Percentiles rank a stretch among this genome's conserved stretches.
Evolutionary conservation across 2,888 invertebrate species (phyloP).

Genomic region (Coenonympha glycerion): DNA sequence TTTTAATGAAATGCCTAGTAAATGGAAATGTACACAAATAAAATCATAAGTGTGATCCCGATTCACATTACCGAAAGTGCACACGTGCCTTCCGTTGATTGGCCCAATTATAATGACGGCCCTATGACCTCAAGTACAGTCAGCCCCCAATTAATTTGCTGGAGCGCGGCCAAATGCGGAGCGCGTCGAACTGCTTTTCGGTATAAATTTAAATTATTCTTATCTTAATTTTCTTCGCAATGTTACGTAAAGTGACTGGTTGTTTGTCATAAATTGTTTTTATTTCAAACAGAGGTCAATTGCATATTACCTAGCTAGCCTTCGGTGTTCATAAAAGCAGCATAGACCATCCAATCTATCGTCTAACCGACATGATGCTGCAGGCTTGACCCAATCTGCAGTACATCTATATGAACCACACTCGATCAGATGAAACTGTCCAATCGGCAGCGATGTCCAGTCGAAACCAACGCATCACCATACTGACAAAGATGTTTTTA

Average conservation of each 20-base stretch:
- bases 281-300: no score
- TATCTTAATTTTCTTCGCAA: conserved; percentile 1
- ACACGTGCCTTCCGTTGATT: conserved; percentile 11
- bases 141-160: conserved; percentile 21
- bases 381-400: no score
- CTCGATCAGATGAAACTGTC: no score
- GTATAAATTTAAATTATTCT: conserved; percentile 9
- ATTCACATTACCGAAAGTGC: conserved; percentile 1
- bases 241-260: neutral
- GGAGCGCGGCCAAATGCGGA: conserved; percentile 18
- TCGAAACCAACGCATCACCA: no score
- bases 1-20: no score
- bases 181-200: conserved; percentile 6
- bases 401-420: no score
- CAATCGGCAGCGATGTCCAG: no score
- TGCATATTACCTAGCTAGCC: no score
- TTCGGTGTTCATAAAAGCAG: no score
- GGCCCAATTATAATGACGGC: conserved; percentile 10
- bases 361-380: no score
- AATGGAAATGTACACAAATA: neutral
- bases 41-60: neutral
- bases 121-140: conserved; percentile 10
- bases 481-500: no score
- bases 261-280: neutral
- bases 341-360: no score